These are phyloP conservation scores for Beaufortia kweichowensis DNA, from an alignment of 2,113 vertebrate genomes.

Conservation along the genomic window DNA sequence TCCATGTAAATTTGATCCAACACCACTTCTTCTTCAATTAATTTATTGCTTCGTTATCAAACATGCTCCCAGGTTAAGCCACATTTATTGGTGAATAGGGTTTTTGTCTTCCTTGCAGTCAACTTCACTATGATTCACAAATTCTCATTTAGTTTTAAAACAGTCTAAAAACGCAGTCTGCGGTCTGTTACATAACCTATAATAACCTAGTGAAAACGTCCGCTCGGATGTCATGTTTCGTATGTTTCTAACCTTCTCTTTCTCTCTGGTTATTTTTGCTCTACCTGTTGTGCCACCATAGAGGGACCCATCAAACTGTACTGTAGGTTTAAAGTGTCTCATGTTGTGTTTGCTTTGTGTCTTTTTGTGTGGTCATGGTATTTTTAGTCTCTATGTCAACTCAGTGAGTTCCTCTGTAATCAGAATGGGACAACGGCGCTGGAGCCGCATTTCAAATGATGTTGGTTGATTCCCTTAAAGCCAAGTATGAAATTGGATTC, in stretches of 20 bases:
- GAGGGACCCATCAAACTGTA: constrained; percentile 89
- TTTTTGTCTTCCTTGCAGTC: too few relatives aligned
- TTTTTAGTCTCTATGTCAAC: constrained; percentile 59
- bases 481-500: constrained; percentile 35
- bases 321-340: constrained; percentile 53
- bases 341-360: constrained; percentile 22
- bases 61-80: background rate
- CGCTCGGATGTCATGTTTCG: too few relatives aligned
- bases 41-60: constrained; percentile 39
- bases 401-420: constrained; percentile 8
- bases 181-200: too few relatives aligned
- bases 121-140: too few relatives aligned
- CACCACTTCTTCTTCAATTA: too few relatives aligned
- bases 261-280: constrained; percentile 33
- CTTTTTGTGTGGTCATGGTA: constrained; percentile 57
- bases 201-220: background rate
- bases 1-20: too few relatives aligned
- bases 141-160: too few relatives aligned
- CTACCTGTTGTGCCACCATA: constrained; percentile 62
- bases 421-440: background rate
- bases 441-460: constrained; percentile 7
- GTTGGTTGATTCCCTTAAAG: constrained; percentile 28
- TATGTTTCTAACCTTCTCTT: constrained; percentile 41
- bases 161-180: too few relatives aligned
- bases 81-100: too few relatives aligned